Conservation (phyloP, 2,888 invertebrate species). For the Tribolium freemani region DNA sequence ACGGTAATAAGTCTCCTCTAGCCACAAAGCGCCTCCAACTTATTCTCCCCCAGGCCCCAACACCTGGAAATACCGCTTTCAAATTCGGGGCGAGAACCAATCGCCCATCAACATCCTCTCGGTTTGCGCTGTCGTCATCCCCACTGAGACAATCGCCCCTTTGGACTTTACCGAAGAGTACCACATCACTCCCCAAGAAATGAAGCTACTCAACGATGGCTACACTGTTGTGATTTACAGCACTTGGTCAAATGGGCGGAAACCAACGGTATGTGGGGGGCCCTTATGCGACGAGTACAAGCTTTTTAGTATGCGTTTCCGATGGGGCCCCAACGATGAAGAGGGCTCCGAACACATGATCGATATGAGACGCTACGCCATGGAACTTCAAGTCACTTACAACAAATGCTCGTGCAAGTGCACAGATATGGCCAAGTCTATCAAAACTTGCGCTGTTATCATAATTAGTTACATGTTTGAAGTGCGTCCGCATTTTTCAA, state of each 20-base stretch:
- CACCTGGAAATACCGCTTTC: slow-evolving; percentile 31
- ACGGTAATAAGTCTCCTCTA: slow-evolving; percentile 11
- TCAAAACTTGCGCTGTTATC: slow-evolving; percentile 64
- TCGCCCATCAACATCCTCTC: slow-evolving; percentile 63
- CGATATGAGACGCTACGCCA: slow-evolving; percentile 70
- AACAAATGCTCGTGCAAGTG: slow-evolving; percentile 56
- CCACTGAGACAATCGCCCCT: slow-evolving; percentile 54
- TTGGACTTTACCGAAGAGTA: slow-evolving; percentile 71
- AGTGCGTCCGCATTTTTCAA: slow-evolving; percentile 53
- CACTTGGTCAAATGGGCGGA: slow-evolving; percentile 49
- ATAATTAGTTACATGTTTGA: slow-evolving; percentile 70
- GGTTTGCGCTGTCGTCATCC: slow-evolving; percentile 48
- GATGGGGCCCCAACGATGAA: slow-evolving; percentile 72
- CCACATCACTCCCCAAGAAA: slow-evolving; percentile 67
- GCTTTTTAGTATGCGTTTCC: slow-evolving; percentile 71
- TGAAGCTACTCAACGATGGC: slow-evolving; percentile 71
- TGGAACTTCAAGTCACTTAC: slow-evolving; percentile 73
- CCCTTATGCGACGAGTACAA: slow-evolving; percentile 70
- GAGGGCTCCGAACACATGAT: slow-evolving; percentile 75
- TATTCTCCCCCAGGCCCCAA: slow-evolving; percentile 12
- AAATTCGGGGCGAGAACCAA: slow-evolving; percentile 55
- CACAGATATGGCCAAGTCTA: slow-evolving; percentile 54
- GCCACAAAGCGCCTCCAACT: not conserved
- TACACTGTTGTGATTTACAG: slow-evolving; percentile 64
- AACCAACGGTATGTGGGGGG: slow-evolving; percentile 64